These are phyloP conservation scores for Chrysopilus asiliformis DNA, from an alignment of 2,888 invertebrate genomes.

Conservation along the genomic window DNA sequence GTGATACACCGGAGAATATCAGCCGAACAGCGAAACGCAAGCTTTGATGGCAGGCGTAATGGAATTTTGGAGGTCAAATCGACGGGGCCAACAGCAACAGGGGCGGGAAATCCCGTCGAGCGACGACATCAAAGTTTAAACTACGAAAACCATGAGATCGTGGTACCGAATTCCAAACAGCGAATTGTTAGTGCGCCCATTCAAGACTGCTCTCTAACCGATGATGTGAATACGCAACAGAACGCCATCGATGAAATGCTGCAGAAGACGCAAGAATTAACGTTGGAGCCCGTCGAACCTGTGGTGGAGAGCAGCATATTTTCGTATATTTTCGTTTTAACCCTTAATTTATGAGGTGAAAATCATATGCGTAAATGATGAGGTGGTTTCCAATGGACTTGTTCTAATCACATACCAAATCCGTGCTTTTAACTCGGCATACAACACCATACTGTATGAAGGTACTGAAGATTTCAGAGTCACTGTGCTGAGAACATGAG, in stretches of 20 bases:
- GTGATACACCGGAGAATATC: slow-evolving; percentile 30
- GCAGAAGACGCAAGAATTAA: slow-evolving; percentile 26
- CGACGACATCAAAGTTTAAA: slow-evolving; percentile 32
- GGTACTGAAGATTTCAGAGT: too few relatives aligned
- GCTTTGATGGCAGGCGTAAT: slow-evolving; percentile 34
- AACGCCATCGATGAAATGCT: slow-evolving; percentile 21
- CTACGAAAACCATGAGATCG: slow-evolving; percentile 35
- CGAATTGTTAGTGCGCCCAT: slow-evolving; percentile 15
- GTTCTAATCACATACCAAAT: too few relatives aligned
- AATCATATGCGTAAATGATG: too few relatives aligned
- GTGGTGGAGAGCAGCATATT: slow-evolving; percentile 1
- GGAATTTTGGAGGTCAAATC: slow-evolving; percentile 25
- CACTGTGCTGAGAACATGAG: too few relatives aligned
- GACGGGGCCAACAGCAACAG: background rate
- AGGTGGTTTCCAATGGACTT: too few relatives aligned
- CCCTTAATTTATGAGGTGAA: too few relatives aligned
- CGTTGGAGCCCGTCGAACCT: slow-evolving; percentile 16
- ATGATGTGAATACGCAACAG: slow-evolving; percentile 21
- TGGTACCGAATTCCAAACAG: slow-evolving; percentile 20
- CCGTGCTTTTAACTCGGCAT: too few relatives aligned
- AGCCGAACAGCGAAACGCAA: slow-evolving; percentile 28
- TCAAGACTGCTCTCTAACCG: slow-evolving; percentile 18
- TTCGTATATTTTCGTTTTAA: too few relatives aligned
- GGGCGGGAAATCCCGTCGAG: slow-evolving; percentile 3
- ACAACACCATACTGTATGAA: too few relatives aligned